phyloP scores from a whole-genome alignment of 2,797 vertebrate genomes.

The Darevskia mixta region DNA sequence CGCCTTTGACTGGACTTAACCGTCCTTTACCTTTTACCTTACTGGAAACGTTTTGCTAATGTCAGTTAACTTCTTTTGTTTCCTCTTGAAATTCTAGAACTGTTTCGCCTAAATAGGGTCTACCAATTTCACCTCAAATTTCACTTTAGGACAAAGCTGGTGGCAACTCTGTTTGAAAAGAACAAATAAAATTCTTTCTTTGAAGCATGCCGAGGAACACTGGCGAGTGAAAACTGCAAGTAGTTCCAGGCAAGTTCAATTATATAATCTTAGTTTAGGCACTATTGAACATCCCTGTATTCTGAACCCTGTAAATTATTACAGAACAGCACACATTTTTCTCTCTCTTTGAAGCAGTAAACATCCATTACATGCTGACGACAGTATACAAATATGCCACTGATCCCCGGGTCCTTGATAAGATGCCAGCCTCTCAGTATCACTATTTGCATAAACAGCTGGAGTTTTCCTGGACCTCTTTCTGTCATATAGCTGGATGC shows the following conservation, averaged over 20 bases:
- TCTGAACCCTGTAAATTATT: constrained; percentile 44
- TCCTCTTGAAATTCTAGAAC: background rate
- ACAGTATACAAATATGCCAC: constrained; percentile 56
- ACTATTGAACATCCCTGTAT: constrained; percentile 13
- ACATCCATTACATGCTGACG: constrained; percentile 53
- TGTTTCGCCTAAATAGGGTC: background rate
- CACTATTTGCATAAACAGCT: constrained; percentile 69
- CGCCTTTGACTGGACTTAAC: too few relatives aligned
- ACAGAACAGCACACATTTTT: constrained; percentile 20
- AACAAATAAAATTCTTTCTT: constrained; percentile 19
- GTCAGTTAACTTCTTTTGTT: background rate
- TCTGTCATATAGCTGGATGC: constrained; percentile 60
- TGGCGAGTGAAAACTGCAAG: background rate
- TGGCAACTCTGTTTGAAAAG: constrained; percentile 37
- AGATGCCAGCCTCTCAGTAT: constrained; percentile 59
- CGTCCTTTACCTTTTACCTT: too few relatives aligned
- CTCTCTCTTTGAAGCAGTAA: constrained; percentile 46
- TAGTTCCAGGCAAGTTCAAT: constrained; percentile 50
- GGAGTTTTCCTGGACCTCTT: constrained; percentile 61
- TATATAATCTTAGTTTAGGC: constrained; percentile 8
- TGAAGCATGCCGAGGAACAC: constrained; percentile 8
- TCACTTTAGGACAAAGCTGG: background rate
- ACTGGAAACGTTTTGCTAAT: background rate
- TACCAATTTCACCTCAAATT: too few relatives aligned
- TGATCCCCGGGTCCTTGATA: constrained; percentile 66